A percentile compares a stretch with the other conserved stretches of the same genome.
Evolutionary conservation across 2,888 invertebrate genomes (phyloP).

Genomic region (Caradrina clavipalpis): DNA sequence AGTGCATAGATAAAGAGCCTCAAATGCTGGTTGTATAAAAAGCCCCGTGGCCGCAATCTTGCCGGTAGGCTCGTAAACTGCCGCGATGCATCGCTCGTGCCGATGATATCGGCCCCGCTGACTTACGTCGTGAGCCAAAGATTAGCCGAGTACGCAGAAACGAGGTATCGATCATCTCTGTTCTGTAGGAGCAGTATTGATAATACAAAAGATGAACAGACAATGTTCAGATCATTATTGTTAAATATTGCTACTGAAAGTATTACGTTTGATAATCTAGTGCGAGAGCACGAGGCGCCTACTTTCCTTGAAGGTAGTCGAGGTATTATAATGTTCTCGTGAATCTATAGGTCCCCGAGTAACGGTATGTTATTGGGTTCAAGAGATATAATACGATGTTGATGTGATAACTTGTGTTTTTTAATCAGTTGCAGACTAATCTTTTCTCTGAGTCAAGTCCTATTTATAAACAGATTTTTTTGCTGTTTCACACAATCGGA

Average conservation of each 20-base stretch:
- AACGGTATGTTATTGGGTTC: background rate
- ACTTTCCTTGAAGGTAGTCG: background rate
- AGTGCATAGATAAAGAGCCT: constrained; percentile 57
- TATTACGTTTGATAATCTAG: background rate
- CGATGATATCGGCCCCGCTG: constrained; percentile 78
- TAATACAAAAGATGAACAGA: constrained; percentile 24
- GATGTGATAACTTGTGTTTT: too few relatives aligned
- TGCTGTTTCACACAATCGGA: background rate
- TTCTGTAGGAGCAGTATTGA: constrained; percentile 22
- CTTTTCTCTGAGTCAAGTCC: too few relatives aligned
- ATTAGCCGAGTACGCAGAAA: constrained; percentile 53
- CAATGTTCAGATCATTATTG: constrained; percentile 21
- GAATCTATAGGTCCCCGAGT: background rate
- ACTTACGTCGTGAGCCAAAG: constrained; percentile 75
- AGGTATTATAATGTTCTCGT: background rate
- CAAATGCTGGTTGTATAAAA: constrained; percentile 55
- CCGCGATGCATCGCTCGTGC: constrained; percentile 82
- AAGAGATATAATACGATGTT: background rate
- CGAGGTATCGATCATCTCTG: constrained; percentile 49
- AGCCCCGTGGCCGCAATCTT: constrained; percentile 57
- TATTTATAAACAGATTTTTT: background rate
- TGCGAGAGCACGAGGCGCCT: background rate
- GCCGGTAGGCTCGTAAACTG: constrained; percentile 78
- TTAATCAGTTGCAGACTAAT: too few relatives aligned
- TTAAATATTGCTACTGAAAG: constrained; percentile 10